Base-by-base conservation (phyloP, 2,888 invertebrate genomes). In the Rhogogaster chlorosoma region DNA sequence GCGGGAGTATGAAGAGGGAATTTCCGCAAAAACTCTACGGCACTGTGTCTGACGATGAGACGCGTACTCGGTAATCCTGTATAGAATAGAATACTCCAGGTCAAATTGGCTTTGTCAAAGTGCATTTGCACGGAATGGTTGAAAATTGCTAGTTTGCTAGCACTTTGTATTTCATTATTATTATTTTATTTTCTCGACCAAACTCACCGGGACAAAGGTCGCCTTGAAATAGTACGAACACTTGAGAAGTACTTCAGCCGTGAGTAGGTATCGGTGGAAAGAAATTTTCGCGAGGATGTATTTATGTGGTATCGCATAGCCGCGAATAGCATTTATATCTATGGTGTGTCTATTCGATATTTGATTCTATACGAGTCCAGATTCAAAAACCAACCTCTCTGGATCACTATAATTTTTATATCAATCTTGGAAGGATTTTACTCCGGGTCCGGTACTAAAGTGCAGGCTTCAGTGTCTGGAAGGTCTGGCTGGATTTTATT, bases 401-500 rank as follows among this genome's bases (percentile, higher is more conserved):
- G 26, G 26, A 77, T 29, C 15, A 53, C 49, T 36, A 29, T 61
- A 38, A 80, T 57, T 80, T 61, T 80, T 38, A 57, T 57, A 61
- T 57, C 67, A 67, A 42, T 83, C 70, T 57, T 45, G 83, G 67
- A 18, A 80, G 83, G 38, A 64, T 83, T 67, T 83, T 70, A 70
- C 49, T 32, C 18, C 64, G 45, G 10, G 15, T 83, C 29, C 26
- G 64, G 36, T 64, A 64, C 42, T 83, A 83, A 83, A 83, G 45
- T 67, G 83, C 70, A 57, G 42, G 53, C 49, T 67, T 49, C 67
- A 45, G 70, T 67, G 42, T 83, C 83, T 45, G 67, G 67, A 70
- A 64, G 67, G 67, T 70, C 64, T 64, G 67, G 49, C 83, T 83
- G 83, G 67, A 67, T 83, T 83, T 83, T 70, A 83, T 83, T 83